Conservation (phyloP, 1,140 invertebrate species). For the Ips nitidus region DNA sequence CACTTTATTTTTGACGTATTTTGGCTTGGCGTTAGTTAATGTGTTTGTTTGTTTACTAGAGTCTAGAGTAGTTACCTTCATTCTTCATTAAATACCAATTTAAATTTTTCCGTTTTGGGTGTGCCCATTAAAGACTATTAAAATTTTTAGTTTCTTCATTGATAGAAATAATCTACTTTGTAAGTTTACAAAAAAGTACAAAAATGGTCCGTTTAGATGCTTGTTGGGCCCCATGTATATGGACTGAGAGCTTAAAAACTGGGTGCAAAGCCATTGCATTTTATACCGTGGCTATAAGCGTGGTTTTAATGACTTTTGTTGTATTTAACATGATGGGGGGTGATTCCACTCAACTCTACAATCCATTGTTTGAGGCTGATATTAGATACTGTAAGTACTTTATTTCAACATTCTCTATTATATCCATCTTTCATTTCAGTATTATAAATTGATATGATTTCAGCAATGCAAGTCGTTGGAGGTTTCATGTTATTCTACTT, state of each 20-base stretch:
- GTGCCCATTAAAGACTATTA: too few species aligned
- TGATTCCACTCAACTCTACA: slow-evolving; percentile 83
- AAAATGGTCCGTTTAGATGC: slow-evolving; percentile 74
- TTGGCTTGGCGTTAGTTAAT: too few species aligned
- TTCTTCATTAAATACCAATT: too few species aligned
- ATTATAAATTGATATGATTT: slow-evolving; percentile 44
- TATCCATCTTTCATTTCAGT: slow-evolving; percentile 5
- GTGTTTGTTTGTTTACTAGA: too few species aligned
- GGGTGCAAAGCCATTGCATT: slow-evolving; percentile 75
- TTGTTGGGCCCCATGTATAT: slow-evolving; percentile 86
- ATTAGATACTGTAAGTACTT: slow-evolving; percentile 70
- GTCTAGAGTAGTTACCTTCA: too few species aligned
- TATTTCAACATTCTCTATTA: background rate
- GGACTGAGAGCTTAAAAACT: slow-evolving; percentile 74
- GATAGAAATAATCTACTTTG: too few species aligned
- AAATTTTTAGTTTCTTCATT: too few species aligned
- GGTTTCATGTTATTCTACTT: slow-evolving; percentile 73
- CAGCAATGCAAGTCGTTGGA: slow-evolving; percentile 75
- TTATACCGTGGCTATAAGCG: slow-evolving; percentile 72
- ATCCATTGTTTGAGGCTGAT: slow-evolving; percentile 85
- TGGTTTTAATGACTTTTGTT: slow-evolving; percentile 74
- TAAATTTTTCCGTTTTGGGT: too few species aligned
- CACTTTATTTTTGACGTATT: too few species aligned
- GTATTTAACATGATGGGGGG: slow-evolving; percentile 77
- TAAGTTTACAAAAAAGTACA: background rate